Conservation (phyloP, 2,797 vertebrate species). For the Siniperca scherzeri region DNA sequence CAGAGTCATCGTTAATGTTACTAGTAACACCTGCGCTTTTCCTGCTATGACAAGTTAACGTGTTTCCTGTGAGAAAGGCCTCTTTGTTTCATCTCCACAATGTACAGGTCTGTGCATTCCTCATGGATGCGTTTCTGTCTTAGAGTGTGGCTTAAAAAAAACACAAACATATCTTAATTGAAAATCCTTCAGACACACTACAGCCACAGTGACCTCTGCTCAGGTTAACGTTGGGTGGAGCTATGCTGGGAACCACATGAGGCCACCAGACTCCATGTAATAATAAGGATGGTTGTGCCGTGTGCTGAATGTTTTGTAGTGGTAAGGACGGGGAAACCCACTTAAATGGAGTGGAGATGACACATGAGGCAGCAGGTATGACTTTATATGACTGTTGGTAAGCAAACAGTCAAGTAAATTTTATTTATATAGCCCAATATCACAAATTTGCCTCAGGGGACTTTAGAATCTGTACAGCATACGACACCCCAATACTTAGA, state of each 20-base stretch:
- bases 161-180: no score
- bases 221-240: not conserved
- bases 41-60: not conserved
- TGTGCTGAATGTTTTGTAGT: not conserved
- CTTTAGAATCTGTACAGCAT: no score
- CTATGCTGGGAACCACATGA: not conserved
- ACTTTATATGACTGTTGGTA: no score
- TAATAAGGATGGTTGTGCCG: not conserved
- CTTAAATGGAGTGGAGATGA: not conserved
- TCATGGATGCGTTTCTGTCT: not conserved
- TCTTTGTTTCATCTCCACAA: not conserved
- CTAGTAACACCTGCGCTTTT: not conserved
- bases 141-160: not conserved
- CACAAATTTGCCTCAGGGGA: no score
- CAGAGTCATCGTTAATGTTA: not conserved
- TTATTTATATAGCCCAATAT: no score
- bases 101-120: not conserved
- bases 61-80: not conserved
- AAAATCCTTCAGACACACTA: not conserved
- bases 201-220: not conserved
- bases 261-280: not conserved
- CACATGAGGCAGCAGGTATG: no score
- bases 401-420: no score
- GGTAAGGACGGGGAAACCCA: not conserved
- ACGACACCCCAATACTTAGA: no score